Percentiles rank a stretch among this genome's conserved stretches.
phyloP scores from a whole-genome alignment of 1,140 invertebrate species.

The Calliphora vicina region DNA sequence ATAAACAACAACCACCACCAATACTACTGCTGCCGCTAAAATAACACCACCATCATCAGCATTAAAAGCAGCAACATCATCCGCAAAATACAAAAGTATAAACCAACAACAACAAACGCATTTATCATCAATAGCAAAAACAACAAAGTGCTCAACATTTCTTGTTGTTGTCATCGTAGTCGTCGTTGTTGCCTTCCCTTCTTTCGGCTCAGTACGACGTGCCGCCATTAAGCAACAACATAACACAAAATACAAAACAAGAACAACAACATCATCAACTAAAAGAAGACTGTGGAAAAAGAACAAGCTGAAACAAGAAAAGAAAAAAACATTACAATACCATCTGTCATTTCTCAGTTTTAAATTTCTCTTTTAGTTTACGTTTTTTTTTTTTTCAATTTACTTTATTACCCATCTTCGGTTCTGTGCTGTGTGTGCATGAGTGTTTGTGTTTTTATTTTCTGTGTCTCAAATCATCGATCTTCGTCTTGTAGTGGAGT shows the following conservation, averaged over 20 bases:
- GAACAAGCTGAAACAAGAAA: neutral
- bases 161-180: neutral
- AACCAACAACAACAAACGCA: neutral
- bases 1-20: neutral
- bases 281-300: neutral
- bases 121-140: slow-evolving; percentile 20
- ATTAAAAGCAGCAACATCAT: neutral
- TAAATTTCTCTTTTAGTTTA: slow-evolving; percentile 7
- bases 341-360: slow-evolving; percentile 29
- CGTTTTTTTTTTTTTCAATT: neutral
- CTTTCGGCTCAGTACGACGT: neutral
- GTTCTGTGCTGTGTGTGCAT: neutral
- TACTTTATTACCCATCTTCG: neutral
- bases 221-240: slow-evolving; percentile 20
- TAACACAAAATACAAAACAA: no score
- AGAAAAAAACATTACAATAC: neutral
- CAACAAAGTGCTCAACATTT: slow-evolving; percentile 17
- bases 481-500: neutral
- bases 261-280: neutral
- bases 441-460: neutral
- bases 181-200: neutral
- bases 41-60: slow-evolving; percentile 23
- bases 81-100: neutral
- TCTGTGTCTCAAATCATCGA: neutral
- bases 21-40: neutral